phyloP scores from a whole-genome alignment of 2,888 invertebrate species.

The Tigriopus californicus region DNA sequence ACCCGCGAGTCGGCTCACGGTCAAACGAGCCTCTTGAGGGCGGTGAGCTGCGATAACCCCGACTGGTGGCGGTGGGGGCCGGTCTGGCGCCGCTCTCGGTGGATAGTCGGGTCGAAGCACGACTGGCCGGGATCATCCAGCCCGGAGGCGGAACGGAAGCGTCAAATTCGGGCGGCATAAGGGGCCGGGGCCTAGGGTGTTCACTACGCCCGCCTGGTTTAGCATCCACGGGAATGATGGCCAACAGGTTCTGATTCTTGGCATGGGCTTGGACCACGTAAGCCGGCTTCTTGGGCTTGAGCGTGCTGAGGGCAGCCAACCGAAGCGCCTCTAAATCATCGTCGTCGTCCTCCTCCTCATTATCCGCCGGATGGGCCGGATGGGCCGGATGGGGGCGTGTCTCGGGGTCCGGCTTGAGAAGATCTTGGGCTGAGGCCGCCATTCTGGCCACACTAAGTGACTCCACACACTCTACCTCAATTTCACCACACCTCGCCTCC shows the following conservation, averaged over 20 bases:
- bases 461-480: too few relatives aligned
- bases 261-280: constrained; percentile 9
- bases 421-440: neutral
- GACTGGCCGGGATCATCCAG: neutral
- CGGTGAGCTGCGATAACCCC: too few relatives aligned
- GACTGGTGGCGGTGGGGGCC: too few relatives aligned
- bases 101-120: neutral
- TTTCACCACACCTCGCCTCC: too few relatives aligned
- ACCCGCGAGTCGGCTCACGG: too few relatives aligned
- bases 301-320: constrained; percentile 13
- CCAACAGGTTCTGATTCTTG: neutral
- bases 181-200: neutral
- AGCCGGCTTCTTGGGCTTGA: constrained; percentile 8
- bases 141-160: neutral
- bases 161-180: too few relatives aligned
- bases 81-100: neutral
- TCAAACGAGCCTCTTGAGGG: too few relatives aligned
- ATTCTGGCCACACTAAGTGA: too few relatives aligned
- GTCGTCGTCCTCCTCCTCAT: constrained; percentile 1
- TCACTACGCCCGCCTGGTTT: neutral
- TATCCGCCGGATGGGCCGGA: neutral
- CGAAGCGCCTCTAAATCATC: constrained; percentile 16
- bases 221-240: constrained; percentile 2
- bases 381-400: too few relatives aligned
- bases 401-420: neutral